phyloP scores from a whole-genome alignment of 2,797 vertebrate species.

The Oceanodroma leucorhoa region DNA sequence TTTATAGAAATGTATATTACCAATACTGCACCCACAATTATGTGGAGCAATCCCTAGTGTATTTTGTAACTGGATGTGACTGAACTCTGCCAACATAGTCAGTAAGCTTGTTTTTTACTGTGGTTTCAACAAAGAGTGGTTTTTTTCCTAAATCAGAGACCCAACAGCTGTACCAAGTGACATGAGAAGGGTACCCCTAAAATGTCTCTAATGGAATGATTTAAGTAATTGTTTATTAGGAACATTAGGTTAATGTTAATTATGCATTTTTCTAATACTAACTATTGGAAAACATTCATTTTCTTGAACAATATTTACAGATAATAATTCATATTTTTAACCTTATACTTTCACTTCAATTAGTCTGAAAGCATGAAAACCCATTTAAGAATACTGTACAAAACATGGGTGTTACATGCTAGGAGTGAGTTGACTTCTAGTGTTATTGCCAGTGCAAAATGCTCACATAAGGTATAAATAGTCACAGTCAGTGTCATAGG shows the following conservation, averaged over 20 bases:
- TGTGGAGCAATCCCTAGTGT: background rate
- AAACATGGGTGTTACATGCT: background rate
- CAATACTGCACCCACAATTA: background rate
- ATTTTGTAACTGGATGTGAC: constrained; percentile 39
- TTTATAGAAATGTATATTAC: constrained; percentile 1
- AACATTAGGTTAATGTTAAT: background rate
- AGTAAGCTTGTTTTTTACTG: background rate
- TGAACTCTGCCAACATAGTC: background rate
- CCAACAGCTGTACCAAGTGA: background rate
- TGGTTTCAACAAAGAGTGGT: background rate
- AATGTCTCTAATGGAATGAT: background rate
- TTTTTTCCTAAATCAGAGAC: background rate
- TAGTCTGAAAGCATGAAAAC: background rate
- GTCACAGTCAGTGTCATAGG: background rate
- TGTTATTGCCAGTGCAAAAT: background rate
- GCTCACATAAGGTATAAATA: background rate
- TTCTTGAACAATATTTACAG: background rate
- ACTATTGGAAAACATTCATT: background rate
- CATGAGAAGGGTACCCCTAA: background rate
- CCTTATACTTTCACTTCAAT: background rate
- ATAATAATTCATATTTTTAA: background rate
- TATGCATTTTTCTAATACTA: background rate
- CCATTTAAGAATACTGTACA: background rate
- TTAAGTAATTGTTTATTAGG: background rate
- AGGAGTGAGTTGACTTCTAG: background rate